Conservation (phyloP, 2,888 invertebrate species). For the Latrodectus elegans region DNA sequence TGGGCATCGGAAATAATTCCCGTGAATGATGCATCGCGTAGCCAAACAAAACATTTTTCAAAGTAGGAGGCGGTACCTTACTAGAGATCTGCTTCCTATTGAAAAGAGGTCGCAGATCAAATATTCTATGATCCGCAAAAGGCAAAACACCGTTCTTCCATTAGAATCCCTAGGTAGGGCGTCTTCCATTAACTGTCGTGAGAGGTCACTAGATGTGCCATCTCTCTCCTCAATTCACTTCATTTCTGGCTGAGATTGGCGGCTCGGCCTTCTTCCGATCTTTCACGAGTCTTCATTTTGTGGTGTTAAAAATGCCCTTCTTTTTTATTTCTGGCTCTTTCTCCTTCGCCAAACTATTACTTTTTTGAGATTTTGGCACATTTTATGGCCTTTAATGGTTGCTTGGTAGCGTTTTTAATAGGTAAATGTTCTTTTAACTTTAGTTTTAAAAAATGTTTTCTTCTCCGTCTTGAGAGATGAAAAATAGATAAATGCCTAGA, state of each 20-base stretch:
- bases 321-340: background rate
- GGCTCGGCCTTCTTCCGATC: slow-evolving; percentile 29
- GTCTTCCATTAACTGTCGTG: slow-evolving; percentile 67
- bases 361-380: background rate
- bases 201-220: slow-evolving; percentile 65
- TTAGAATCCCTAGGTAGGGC: slow-evolving; percentile 63
- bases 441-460: slow-evolving; percentile 17
- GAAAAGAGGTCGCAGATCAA: slow-evolving; percentile 63
- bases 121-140: slow-evolving; percentile 67
- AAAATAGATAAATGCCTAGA: slow-evolving; percentile 36
- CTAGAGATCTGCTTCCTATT: slow-evolving; percentile 14
- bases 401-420: slow-evolving; percentile 19
- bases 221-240: slow-evolving; percentile 46
- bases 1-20: no score
- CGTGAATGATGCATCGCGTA: background rate
- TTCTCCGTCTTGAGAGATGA: background rate
- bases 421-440: slow-evolving; percentile 30
- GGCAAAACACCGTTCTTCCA: slow-evolving; percentile 66
- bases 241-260: slow-evolving; percentile 28
- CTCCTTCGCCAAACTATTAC: background rate
- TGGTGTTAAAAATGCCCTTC: background rate
- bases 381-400: slow-evolving; percentile 24
- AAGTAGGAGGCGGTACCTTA: slow-evolving; percentile 36
- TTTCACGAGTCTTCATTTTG: slow-evolving; percentile 46
- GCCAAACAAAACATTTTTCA: slow-evolving; percentile 60